Base-by-base conservation (phyloP, 1,140 invertebrate species). In the Ostrea edulis region DNA sequence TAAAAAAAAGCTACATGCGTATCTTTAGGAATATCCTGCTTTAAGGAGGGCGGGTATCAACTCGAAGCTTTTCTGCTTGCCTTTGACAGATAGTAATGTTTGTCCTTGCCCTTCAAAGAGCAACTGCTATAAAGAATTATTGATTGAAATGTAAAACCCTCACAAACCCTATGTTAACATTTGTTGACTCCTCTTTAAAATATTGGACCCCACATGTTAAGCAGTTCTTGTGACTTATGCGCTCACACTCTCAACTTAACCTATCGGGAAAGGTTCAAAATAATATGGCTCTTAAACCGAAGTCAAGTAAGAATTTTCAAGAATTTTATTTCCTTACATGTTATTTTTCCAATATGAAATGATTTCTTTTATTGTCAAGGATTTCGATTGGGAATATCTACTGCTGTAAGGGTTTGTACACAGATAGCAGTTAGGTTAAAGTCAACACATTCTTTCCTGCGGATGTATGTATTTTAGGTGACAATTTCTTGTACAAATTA, bases 131-230 rank as follows among this genome's bases (percentile, higher is more conserved):
- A n/a, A 77, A 29, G 68, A 77, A 29, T 77, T 77, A 77, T 77
- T 77, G 68, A 77, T 77, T 77, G 22, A 77, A 25, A 77, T 77
- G 68, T 77, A 25, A 77, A 25, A 9, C 68, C 25, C 29, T 35
- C 25, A 8, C 11, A 77, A 35, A 25, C 22, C 68, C 14, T 29
- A 12, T 71, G 29, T 77, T 77, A 35, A 77, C 25, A 77, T 35
- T 29, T 77, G 68, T 77, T 77, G 68, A 77, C 68, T 77, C 68
- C 29, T 77, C 68, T 77, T 77, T 77, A 29, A 77, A 77, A 77
- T 77, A 77, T 77, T 77, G 68, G 68, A 77, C 68, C 68, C 68
- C 11, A 35, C 12, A 22, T 25, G 25, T 77, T 35, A 77, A 77
- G 68, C 68, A 77, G 12, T 77, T 29, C 68, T 29, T 77, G 68